A percentile compares a stretch with the other conserved stretches of the same genome.
These are phyloP conservation scores for Radopholus similis DNA, from an alignment of 1,140 invertebrate genomes.

Conservation along the genomic window DNA sequence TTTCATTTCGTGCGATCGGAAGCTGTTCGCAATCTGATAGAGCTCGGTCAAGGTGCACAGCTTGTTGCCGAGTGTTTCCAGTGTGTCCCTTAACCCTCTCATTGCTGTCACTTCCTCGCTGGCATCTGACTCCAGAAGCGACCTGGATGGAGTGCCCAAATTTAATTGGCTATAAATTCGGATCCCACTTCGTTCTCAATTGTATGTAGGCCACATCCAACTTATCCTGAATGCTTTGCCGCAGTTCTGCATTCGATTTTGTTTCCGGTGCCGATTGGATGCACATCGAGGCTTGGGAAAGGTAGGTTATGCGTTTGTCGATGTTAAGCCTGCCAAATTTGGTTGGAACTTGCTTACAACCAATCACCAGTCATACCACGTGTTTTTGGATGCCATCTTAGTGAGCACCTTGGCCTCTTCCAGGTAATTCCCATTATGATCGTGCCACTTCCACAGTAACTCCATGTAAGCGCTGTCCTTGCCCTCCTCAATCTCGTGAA, in stretches of 20 bases:
- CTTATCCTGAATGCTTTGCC: conserved; percentile 88
- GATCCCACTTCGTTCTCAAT: conserved; percentile 37
- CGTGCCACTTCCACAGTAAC: conserved; percentile 91
- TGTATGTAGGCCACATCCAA: conserved; percentile 67
- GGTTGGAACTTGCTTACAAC: conserved; percentile 32
- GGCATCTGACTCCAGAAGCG: neutral
- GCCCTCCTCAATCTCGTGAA: conserved; percentile 44
- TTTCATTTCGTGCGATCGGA: conserved; percentile 64
- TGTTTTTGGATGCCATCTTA: conserved; percentile 74
- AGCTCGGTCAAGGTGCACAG: conserved; percentile 61
- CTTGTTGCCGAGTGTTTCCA: conserved; percentile 21
- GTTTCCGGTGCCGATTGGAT: conserved; percentile 63
- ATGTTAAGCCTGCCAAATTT: conserved; percentile 42
- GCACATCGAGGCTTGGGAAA: conserved; percentile 89
- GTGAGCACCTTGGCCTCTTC: conserved; percentile 86
- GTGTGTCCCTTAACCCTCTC: conserved; percentile 7
- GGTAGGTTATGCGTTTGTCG: conserved; percentile 75
- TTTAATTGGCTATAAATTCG: neutral
- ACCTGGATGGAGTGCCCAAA: neutral
- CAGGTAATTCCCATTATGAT: conserved; percentile 81
- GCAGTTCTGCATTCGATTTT: conserved; percentile 71
- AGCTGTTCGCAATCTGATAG: conserved; percentile 66
- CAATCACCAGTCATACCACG: conserved; percentile 65
- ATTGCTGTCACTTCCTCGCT: neutral
- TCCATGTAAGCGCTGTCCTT: conserved; percentile 65